Base-by-base conservation (phyloP, 2,888 invertebrate species). In the Tetragonula carbonaria region DNA sequence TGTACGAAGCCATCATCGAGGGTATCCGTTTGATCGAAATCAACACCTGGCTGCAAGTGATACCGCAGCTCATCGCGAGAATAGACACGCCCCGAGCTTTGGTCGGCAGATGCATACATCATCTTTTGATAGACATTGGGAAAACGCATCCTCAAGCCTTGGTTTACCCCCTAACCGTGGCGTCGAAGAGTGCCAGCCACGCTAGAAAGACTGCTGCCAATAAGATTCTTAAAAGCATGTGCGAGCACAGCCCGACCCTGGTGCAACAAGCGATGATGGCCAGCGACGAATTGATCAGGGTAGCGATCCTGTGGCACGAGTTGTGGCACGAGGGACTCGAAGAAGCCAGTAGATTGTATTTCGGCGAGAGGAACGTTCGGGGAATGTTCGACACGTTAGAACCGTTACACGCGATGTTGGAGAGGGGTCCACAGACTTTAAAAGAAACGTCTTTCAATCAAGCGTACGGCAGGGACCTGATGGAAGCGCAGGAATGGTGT, bases 251-350 rank as follows among this genome's bases (percentile, higher is more conserved):
- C 74, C 97, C 97, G 23, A 97, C 96, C 51, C 95, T 99, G 70
- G 99, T 99, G 0, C 97, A 98, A 91, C 99, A 99, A 94, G 99
- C 99, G 0, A 96, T 98, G 91, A 97, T 99, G 97, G 99, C 98
- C 84, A 97, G 99, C 67, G 99, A 99, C 91, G 99, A 99, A 95
- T 95, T 99, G 72, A 99, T 99, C 81, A 96, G 99, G 77, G 99
- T 99, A 0, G 99, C 99, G 2, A 99, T 99, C 88, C 95, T 99
- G 28, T 99, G 99, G 99, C 99, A 99, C 93, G 99, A 99, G 94
- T 97, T 99, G 92, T 99, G 99, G 99, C 99, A 99, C 93, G 99
- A 99, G 94, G 99, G 99, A 0, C 95, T 99, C 33, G 98, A 98
- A 92, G 99, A 99, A 94, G 99, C 99, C 0, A 98, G 98, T 8